Conservation (phyloP, 2,113 vertebrate genomes). For the Hydrolagus affinis region DNA sequence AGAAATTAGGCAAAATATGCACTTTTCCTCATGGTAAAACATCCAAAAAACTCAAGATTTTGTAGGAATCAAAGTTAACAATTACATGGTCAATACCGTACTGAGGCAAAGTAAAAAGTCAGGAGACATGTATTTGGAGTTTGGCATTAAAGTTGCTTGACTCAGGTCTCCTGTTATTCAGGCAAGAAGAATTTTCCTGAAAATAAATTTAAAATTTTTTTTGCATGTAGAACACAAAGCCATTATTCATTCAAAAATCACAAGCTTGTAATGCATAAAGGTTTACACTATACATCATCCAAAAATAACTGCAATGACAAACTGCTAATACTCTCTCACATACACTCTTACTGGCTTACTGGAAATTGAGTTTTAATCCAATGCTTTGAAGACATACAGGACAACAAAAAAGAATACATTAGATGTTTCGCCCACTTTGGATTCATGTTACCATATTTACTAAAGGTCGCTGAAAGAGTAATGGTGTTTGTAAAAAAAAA, state of each 20-base stretch:
- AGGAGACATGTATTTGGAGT: neutral
- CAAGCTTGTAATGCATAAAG: neutral
- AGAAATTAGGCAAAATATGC: conserved; percentile 18
- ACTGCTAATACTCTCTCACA: too few species aligned
- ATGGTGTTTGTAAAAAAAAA: neutral
- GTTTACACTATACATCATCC: too few species aligned
- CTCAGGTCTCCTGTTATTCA: neutral
- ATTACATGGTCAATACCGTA: neutral
- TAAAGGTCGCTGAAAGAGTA: too few species aligned
- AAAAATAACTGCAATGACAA: too few species aligned
- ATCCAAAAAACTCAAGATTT: neutral
- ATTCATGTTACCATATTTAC: too few species aligned
- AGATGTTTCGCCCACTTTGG: too few species aligned
- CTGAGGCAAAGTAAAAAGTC: neutral
- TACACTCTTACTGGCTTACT: too few species aligned
- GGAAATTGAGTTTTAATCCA: too few species aligned
- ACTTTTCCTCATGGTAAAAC: conserved; percentile 12
- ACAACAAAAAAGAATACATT: too few species aligned
- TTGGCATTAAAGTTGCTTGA: neutral
- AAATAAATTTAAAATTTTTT: neutral
- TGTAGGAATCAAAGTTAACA: neutral
- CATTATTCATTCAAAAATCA: neutral
- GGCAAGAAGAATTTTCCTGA: neutral
- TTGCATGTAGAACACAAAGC: neutral
- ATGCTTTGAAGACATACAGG: too few species aligned